These are phyloP conservation scores for Euwallacea fornicatus DNA, from an alignment of 1,140 invertebrate genomes.

Conservation along the genomic window DNA sequence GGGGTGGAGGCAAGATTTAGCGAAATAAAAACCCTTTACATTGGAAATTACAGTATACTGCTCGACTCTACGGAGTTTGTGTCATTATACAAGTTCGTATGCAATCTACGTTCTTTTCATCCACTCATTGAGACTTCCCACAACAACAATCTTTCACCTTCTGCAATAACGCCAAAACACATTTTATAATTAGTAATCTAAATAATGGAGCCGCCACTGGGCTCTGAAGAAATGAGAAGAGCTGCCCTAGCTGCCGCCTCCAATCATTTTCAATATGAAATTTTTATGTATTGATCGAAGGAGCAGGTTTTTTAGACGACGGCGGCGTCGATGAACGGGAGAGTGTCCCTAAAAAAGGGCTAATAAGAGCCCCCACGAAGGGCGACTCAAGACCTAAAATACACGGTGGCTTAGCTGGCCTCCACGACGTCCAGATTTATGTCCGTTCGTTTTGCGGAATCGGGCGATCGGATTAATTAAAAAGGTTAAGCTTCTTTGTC, in stretches of 20 bases:
- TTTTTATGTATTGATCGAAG: constrained; percentile 56
- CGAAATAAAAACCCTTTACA: background rate
- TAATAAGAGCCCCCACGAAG: constrained; percentile 1
- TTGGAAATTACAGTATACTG: constrained; percentile 1
- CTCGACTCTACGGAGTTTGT: background rate
- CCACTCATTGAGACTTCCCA: no score
- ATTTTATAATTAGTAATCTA: no score
- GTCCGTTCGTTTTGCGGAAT: constrained; percentile 18
- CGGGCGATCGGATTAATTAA: constrained; percentile 34
- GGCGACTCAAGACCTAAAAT: background rate
- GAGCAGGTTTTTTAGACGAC: constrained; percentile 49
- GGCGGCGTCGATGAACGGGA: constrained; percentile 30
- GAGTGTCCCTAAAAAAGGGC: background rate
- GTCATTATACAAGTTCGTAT: no score
- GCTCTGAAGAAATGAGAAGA: constrained; percentile 11
- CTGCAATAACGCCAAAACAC: no score
- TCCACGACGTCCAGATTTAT: constrained; percentile 29
- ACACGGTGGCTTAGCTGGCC: background rate
- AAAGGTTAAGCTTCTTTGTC: constrained; percentile 32
- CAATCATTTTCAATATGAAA: constrained; percentile 57
- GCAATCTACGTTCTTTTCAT: no score
- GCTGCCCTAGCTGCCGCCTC: constrained; percentile 41
- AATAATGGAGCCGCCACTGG: background rate
- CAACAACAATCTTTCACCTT: no score
- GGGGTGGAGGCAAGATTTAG: constrained; percentile 6